phyloP scores from a whole-genome alignment of 2,888 invertebrate species.

The Microchrysa polita region DNA sequence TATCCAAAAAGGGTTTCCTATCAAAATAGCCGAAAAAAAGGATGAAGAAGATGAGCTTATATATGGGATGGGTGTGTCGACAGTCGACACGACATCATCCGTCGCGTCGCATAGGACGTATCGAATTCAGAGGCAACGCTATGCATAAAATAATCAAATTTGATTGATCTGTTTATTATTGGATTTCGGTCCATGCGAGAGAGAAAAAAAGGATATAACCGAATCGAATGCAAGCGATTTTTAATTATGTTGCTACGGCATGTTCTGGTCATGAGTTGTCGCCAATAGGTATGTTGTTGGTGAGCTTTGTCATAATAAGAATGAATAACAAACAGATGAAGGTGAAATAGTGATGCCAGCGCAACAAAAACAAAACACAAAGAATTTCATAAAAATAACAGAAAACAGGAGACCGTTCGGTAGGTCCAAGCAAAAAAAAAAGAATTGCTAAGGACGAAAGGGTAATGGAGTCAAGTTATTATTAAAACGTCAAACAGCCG shows the following conservation, averaged over 20 bases:
- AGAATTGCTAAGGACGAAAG: no score
- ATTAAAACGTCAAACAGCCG: no score
- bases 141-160: slow-evolving; percentile 49
- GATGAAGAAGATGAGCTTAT: slow-evolving; percentile 8
- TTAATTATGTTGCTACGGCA: slow-evolving; percentile 36
- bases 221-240: slow-evolving; percentile 39
- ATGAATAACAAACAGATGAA: no score
- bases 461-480: no score
- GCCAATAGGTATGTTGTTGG: no score
- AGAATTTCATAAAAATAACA: no score
- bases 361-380: no score
- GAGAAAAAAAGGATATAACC: slow-evolving; percentile 26
- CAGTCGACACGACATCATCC: no score
- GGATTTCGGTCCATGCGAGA: slow-evolving; percentile 25
- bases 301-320: no score
- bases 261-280: slow-evolving; percentile 26
- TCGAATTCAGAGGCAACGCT: slow-evolving; percentile 33
- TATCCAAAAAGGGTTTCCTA: neutral
- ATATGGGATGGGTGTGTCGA: neutral
- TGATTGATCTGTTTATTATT: slow-evolving; percentile 49
- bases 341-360: no score
- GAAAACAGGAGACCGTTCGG: no score
- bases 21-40: neutral
- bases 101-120: slow-evolving; percentile 1
- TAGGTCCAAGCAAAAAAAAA: no score